Conservation (phyloP, 2,113 vertebrate genomes). For the Gambusia holbrooki region DNA sequence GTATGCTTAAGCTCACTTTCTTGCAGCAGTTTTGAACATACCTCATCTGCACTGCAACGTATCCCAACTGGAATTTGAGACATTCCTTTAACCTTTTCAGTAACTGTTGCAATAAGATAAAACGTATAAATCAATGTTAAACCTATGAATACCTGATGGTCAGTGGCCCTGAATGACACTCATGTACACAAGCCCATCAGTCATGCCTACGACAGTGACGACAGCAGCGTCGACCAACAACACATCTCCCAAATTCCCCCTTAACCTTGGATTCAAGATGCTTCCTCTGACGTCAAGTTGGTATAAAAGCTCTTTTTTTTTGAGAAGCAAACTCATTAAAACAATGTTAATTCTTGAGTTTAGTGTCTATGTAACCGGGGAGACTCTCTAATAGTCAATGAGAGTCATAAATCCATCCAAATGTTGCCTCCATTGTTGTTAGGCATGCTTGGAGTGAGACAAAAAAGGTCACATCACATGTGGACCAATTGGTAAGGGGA, state of each 20-base stretch:
- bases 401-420: constrained; percentile 62
- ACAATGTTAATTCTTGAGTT: constrained; percentile 67
- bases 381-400: constrained; percentile 44
- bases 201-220: constrained; percentile 28
- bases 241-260: constrained; percentile 31
- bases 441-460: constrained; percentile 29
- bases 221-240: constrained; percentile 37
- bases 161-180: background rate
- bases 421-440: constrained; percentile 61
- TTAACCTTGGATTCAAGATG: constrained; percentile 49
- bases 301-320: constrained; percentile 53
- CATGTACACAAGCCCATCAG: background rate
- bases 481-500: constrained; percentile 33
- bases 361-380: constrained; percentile 57
- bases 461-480: constrained; percentile 61
- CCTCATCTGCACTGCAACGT: background rate
- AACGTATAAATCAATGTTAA: background rate
- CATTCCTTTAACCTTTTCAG: background rate
- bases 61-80: too few relatives aligned
- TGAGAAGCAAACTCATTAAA: constrained; percentile 49
- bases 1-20: background rate
- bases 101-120: background rate
- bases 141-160: constrained; percentile 1
- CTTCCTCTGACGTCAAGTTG: constrained; percentile 69
- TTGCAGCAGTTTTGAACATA: background rate